Percentiles rank a stretch among this genome's conserved stretches.
Evolutionary conservation across 2,888 invertebrate genomes (phyloP).

Genomic region (Megastigmus dorsalis): DNA sequence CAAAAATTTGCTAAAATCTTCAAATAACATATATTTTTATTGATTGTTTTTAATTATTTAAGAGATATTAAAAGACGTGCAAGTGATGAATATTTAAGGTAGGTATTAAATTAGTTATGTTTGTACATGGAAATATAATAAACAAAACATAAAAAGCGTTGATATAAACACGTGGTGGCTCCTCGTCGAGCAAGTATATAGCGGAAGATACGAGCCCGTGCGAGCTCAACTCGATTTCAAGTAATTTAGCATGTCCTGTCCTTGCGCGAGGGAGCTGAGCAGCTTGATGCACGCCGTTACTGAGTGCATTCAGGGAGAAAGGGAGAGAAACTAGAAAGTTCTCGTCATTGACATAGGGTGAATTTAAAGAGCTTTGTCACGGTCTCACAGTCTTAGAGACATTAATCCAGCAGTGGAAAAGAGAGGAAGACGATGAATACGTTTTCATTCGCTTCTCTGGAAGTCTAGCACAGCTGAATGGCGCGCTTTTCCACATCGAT

Average conservation of each 20-base stretch:
- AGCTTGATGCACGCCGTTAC: background rate
- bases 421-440: constrained; percentile 7
- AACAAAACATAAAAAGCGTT: too few relatives aligned
- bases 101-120: too few relatives aligned
- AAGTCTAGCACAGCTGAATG: background rate
- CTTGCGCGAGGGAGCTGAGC: too few relatives aligned
- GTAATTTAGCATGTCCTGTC: constrained; percentile 66
- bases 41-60: too few relatives aligned
- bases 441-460: background rate
- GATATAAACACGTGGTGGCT: too few relatives aligned
- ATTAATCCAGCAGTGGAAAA: background rate
- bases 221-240: constrained; percentile 60
- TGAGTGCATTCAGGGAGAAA: background rate
- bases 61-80: too few relatives aligned
- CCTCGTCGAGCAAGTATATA: too few relatives aligned
- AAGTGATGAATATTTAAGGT: too few relatives aligned
- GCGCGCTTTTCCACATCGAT: background rate
- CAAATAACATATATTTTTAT: too few relatives aligned
- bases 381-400: background rate
- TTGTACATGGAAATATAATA: too few relatives aligned
- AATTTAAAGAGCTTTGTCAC: constrained; percentile 17
- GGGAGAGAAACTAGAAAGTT: constrained; percentile 7
- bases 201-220: too few relatives aligned
- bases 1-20: too few relatives aligned
- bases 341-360: constrained; percentile 6